These are phyloP conservation scores for Adelosebastes latens DNA, from an alignment of 2,797 vertebrate species.

Conservation along the genomic window DNA sequence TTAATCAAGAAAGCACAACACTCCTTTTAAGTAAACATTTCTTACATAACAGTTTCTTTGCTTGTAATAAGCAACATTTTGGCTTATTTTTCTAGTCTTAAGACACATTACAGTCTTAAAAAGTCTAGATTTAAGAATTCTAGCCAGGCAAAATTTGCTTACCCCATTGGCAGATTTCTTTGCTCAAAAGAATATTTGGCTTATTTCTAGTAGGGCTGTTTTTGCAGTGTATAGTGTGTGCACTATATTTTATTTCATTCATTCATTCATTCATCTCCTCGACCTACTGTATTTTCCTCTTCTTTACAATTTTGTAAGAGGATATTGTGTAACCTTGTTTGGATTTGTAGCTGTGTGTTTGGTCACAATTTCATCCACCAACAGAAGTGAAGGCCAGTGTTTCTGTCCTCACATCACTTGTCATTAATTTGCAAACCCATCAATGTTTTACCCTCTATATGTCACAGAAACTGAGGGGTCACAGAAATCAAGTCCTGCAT, in stretches of 20 bases:
- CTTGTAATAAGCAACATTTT: too few species aligned
- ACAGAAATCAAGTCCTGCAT: not conserved
- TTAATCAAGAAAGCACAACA: too few species aligned
- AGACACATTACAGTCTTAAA: too few species aligned
- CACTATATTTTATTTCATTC: too few species aligned
- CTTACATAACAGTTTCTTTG: too few species aligned
- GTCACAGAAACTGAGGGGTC: not conserved
- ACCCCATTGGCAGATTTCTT: too few species aligned
- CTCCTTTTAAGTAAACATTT: accelerated
- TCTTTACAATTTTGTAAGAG: not conserved
- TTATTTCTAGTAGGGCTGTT: too few species aligned
- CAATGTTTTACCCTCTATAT: not conserved
- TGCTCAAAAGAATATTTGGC: too few species aligned
- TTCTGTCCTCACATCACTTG: not conserved
- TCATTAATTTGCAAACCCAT: not conserved
- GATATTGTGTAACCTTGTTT: not conserved
- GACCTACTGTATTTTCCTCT: not conserved
- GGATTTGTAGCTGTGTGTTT: not conserved
- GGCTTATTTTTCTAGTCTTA: too few species aligned
- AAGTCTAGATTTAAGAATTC: too few species aligned
- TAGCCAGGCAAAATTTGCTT: too few species aligned
- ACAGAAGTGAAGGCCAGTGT: not conserved
- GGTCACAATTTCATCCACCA: not conserved
- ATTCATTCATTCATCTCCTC: not conserved
- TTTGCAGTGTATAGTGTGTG: too few species aligned